A percentile compares a stretch with the other conserved stretches of the same genome.
Conservation (phyloP, 2,113 vertebrate genomes). For the Pogonocichla stellata region DNA sequence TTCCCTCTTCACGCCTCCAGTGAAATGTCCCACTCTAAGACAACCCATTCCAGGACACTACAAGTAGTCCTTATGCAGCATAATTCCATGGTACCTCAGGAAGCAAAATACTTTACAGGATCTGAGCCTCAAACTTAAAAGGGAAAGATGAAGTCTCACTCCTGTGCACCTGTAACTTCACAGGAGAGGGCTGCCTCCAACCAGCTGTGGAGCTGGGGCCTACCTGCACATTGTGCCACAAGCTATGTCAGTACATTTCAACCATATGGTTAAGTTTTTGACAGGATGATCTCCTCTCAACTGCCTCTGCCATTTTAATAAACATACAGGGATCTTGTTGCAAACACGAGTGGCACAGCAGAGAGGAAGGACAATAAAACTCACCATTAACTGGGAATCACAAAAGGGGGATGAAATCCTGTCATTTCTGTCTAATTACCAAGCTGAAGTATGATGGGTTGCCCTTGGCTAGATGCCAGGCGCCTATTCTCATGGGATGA, state of each 20-base stretch:
- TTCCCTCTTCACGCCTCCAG: not conserved
- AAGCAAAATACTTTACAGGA: not conserved
- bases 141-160: not conserved
- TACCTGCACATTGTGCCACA: not conserved
- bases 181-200: not conserved
- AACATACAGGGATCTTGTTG: not conserved
- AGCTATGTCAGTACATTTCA: not conserved
- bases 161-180: not conserved
- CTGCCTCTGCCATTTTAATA: not conserved
- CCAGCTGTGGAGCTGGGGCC: not conserved
- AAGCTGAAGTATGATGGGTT: not conserved
- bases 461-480: not conserved
- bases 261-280: rapidly evolving
- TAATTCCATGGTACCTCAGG: not conserved
- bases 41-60: not conserved
- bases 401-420: not conserved
- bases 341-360: not conserved
- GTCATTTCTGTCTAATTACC: not conserved
- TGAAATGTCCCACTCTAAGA: not conserved
- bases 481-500: not conserved
- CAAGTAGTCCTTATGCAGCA: not conserved
- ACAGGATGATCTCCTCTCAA: not conserved
- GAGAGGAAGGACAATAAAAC: not conserved
- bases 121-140: not conserved
- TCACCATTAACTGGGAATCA: not conserved